phyloP scores from a whole-genome alignment of 1,140 invertebrate species.

The Pseudomyrmex pallidus region DNA sequence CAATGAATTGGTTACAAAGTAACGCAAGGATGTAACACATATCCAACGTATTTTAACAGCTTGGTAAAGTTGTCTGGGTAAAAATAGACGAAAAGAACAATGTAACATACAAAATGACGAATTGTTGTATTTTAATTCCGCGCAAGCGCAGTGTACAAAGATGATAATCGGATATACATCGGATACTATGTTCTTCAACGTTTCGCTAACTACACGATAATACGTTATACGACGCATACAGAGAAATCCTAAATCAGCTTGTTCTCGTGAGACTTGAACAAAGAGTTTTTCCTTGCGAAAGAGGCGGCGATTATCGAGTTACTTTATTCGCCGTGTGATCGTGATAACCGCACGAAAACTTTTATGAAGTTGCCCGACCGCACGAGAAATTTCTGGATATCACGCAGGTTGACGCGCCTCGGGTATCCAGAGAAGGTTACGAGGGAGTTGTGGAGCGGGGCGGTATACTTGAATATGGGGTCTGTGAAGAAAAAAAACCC shows the following conservation, averaged over 20 bases:
- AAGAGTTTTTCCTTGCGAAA: constrained; percentile 21
- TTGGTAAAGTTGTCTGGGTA: not conserved
- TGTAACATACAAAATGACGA: not conserved
- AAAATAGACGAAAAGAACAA: not conserved
- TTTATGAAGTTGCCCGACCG: constrained; percentile 64
- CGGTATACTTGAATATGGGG: constrained; percentile 7
- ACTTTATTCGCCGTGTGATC: constrained; percentile 59
- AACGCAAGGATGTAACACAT: too few species aligned
- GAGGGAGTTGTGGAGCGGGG: too few species aligned
- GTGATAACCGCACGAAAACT: constrained; percentile 58
- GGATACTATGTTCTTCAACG: not conserved
- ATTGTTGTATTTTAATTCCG: constrained; percentile 9
- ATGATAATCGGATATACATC: not conserved
- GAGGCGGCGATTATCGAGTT: constrained; percentile 60
- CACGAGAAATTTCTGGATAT: constrained; percentile 63
- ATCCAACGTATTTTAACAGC: too few species aligned
- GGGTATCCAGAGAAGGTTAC: constrained; percentile 2
- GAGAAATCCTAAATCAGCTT: constrained; percentile 1
- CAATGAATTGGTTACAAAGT: not conserved
- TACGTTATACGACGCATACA: not conserved
- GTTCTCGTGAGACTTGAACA: constrained; percentile 19
- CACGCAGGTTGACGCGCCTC: constrained; percentile 59
- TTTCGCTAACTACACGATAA: not conserved
- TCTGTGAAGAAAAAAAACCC: constrained; percentile 20
- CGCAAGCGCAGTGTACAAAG: not conserved